Base-by-base conservation (phyloP, 1,140 invertebrate species). In the Pectinophora gossypiella region DNA sequence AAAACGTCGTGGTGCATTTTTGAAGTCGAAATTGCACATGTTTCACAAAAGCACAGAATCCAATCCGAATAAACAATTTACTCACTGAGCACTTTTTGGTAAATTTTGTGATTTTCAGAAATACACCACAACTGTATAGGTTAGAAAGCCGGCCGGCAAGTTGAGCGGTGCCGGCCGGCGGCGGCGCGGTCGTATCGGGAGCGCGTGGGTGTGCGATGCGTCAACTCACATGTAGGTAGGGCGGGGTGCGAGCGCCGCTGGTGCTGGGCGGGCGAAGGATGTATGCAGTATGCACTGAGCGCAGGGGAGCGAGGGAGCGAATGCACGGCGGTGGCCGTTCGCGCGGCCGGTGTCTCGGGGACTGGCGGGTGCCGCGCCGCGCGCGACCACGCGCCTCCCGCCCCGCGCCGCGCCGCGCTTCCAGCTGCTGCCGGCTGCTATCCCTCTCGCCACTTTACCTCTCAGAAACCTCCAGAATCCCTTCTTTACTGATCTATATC, bases 291-390 rank as follows among this genome's bases (percentile, higher is more conserved):
- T 54, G 48, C 65, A 72, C 59, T 62, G 59, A 65, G 56, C 50
- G 59, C 61, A 50, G 54, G 51, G 54, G 51, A 53, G 56, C 42
- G 51, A 50, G 42, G 56, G 46, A 7, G 43, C 46, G 50, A 53
- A 53, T 59, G 52, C 54, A 48, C 64, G 59, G 68, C 79, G 79
- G 64, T 83, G 79, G 79, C 79, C 79, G 82, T 75, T 80, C 82
- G 63, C 79, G 60, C 74, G 76, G 82, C 79, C 82, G 79, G 76
- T 76, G 82, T 83, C 78, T 83, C 71, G 74, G 72, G 80, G 76
- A 83, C 80, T 83, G 79, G 76, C 78, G 74, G 64, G 61, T 71
- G 73, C 72, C 68, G 63, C 69, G 69, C 68, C 73, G 71, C 68
- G 64, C 60, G 66, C 70, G 10, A 72, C 72, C 77, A 67, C 68